phyloP scores from a whole-genome alignment of 2,888 invertebrate genomes.

The Tetropium fuscum region DNA sequence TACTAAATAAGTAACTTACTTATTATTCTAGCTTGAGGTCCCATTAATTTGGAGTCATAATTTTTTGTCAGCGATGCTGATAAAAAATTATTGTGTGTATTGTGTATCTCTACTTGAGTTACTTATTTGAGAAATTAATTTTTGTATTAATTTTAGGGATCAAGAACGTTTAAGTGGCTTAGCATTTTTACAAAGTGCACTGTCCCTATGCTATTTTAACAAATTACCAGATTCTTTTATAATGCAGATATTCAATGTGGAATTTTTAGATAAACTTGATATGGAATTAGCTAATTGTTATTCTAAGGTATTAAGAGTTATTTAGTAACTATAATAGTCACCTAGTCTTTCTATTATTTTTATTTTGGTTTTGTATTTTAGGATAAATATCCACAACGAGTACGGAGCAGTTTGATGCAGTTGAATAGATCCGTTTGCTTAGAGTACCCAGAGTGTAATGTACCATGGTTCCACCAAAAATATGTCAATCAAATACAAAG shows the following conservation, averaged over 20 bases:
- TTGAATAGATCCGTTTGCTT: slow-evolving; percentile 74
- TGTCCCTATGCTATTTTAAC: slow-evolving; percentile 70
- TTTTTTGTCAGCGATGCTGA: too few relatives aligned
- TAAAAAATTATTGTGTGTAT: neutral
- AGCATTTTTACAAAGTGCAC: slow-evolving; percentile 67
- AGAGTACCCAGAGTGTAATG: slow-evolving; percentile 72
- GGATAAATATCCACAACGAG: slow-evolving; percentile 69
- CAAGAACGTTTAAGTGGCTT: slow-evolving; percentile 69
- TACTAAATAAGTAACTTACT: too few relatives aligned
- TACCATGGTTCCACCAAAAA: slow-evolving; percentile 77
- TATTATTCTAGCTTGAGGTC: too few relatives aligned
- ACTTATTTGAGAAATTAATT: neutral
- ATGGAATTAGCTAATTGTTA: slow-evolving; percentile 70
- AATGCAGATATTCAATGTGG: slow-evolving; percentile 70
- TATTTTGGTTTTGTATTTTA: slow-evolving; percentile 50
- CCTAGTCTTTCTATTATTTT: too few relatives aligned
- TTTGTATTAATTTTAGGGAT: slow-evolving; percentile 64
- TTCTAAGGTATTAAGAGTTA: too few relatives aligned
- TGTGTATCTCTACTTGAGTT: neutral
- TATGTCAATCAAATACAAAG: slow-evolving; percentile 69
- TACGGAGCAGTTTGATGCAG: slow-evolving; percentile 71
- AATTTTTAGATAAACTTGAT: slow-evolving; percentile 72
- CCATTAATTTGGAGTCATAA: too few relatives aligned
- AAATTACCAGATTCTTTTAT: slow-evolving; percentile 67
- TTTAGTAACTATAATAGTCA: too few relatives aligned